Evolutionary conservation across 2,797 vertebrate genomes (phyloP).

Genomic region (Coilia nasus): DNA sequence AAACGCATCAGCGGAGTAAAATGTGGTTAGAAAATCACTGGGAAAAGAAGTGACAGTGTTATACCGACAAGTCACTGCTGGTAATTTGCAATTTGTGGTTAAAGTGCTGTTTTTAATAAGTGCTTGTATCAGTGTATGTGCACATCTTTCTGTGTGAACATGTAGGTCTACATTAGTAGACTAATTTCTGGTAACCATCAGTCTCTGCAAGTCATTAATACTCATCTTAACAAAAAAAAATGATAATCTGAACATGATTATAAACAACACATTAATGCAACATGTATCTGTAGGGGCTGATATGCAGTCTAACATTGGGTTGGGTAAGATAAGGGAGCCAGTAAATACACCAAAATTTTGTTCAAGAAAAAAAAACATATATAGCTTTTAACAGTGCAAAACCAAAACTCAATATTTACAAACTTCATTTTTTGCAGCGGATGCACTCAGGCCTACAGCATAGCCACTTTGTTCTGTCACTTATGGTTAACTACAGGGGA

Average conservation of each 20-base stretch:
- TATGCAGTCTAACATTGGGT: neutral
- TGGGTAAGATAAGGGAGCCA: neutral
- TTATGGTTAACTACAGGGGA: neutral
- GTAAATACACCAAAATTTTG: neutral
- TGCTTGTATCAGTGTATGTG: neutral
- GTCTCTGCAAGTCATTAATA: neutral
- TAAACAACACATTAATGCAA: neutral
- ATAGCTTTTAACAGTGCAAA: neutral
- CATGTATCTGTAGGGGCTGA: neutral
- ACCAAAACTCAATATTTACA: conserved; percentile 5
- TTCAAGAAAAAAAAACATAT: neutral
- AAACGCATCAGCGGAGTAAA: neutral
- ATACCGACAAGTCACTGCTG: neutral
- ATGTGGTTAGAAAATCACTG: neutral
- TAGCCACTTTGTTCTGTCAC: neutral
- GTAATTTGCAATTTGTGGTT: neutral
- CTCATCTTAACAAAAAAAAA: neutral
- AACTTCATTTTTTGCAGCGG: neutral
- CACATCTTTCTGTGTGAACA: neutral
- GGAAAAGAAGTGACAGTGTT: neutral
- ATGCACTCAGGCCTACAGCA: neutral
- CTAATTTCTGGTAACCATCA: neutral
- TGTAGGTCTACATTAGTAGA: neutral
- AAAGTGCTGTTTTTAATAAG: neutral
- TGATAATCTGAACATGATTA: neutral